Percentiles rank a stretch among this genome's conserved stretches.
Evolutionary conservation across 2,113 vertebrate genomes (phyloP).

Genomic region (Chelonoidis abingdonii): DNA sequence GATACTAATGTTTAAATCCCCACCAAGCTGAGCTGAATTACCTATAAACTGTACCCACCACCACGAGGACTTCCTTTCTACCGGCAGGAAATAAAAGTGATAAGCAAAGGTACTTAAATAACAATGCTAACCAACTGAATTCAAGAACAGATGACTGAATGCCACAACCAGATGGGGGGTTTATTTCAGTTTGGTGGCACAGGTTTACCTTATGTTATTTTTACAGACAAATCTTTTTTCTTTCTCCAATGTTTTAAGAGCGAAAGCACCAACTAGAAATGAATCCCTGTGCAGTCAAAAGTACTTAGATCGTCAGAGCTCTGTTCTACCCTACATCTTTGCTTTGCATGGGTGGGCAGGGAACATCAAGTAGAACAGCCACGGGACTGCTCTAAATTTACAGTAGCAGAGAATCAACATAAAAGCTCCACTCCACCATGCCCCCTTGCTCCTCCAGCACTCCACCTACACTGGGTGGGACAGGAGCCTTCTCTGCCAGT

Average conservation of each 20-base stretch:
- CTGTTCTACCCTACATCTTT: background rate
- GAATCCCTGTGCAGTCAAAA: background rate
- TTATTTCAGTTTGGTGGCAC: background rate
- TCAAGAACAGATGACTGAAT: background rate
- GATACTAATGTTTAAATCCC: conserved; percentile 69
- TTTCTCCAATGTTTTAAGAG: background rate
- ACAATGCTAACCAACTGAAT: background rate
- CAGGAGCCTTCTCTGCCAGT: background rate
- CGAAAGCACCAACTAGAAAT: background rate
- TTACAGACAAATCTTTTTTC: background rate
- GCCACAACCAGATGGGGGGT: background rate
- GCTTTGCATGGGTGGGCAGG: background rate
- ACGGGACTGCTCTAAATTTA: background rate
- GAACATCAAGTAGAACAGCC: background rate
- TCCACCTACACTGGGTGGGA: background rate
- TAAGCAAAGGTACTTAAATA: background rate
- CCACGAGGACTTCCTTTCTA: background rate
- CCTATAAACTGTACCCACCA: conserved; percentile 57
- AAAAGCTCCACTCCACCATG: background rate
- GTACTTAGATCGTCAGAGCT: background rate
- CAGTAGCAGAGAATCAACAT: background rate
- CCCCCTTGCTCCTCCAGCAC: background rate
- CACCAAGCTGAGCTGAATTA: conserved; percentile 67
- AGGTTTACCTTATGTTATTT: background rate
- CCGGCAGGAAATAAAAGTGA: background rate